Base-by-base conservation (phyloP, 2,113 vertebrate genomes). In the Zingel zingel region DNA sequence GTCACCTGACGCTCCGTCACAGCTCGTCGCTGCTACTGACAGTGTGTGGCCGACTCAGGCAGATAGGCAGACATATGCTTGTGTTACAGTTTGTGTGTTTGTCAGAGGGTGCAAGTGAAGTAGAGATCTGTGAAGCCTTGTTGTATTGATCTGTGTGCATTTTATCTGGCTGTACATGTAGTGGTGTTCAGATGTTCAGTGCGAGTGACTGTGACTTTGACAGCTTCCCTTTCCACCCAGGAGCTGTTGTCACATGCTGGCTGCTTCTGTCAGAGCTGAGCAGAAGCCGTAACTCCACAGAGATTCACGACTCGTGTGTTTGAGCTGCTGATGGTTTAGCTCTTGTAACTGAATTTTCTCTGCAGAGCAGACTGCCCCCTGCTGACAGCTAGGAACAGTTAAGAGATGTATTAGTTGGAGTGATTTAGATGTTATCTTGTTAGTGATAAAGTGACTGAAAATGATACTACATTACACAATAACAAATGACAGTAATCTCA, bases 231-330 rank as follows among this genome's bases (percentile, higher is more conserved):
- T 58, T 86, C 79, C 78, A 75, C 62, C 58, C 79, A 81, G 80
- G 86, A 86, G 82, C 61, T 83, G 82, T 74, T 91, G 91, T 92
- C 87, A 84, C 85, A 93, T 84, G 89, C 88, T 91, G 85, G 58
- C 63, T 92, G 91, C 85, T 69, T 83, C 86, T 88, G 91, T 91
- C 91, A 86, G 77, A 78, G 74, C 81, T n/a, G 89, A 83, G 81
- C 85, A 83, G 68, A 45, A 88, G 84, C 81, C 57, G 71, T 63
- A 80, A 74, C 79, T 79, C 89, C 72, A 1, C 71, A 72, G 90
- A 84, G 89, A 82, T 61, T 90, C 81, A 30, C 14, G 12, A n/a
- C 51, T 77, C 74, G 74, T 71, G 74, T 59, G 43, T 67, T 53
- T 58, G 79, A 43, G 65, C 69, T 68, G 76, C 71, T 67, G 54